Evolutionary conservation across 2,888 invertebrate genomes (phyloP), one percentile per base, ranked within the genome.

Genomic region (Drosophila neotestacea): DNA sequence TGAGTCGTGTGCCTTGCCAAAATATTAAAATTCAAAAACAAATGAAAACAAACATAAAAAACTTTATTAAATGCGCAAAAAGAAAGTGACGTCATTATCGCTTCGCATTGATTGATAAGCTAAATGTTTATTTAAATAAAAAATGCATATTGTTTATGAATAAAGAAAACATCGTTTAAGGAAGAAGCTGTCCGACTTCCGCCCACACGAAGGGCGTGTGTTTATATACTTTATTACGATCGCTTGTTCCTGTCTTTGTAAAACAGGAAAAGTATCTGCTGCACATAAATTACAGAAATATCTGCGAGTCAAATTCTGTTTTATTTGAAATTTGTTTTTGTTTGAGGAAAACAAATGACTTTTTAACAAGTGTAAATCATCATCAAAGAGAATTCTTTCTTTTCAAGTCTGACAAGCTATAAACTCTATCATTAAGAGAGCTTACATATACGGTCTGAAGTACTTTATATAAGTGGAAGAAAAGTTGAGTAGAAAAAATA

Each of bases 191-290:
- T 10, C 76, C 41, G 58, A 68, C 64, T 77, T 75, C 73, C 75
- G 77, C 72, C 73, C 77, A 54, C 63, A 27, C 27, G 52, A 60
- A 73, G 75, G 75, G 77, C 63, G 75, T 67, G 56, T 46, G 32
- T 27, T 41, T 46, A 32, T 30, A 22, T 59, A 10, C 38, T 56
- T 50, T 60, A 59, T 60, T 13, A 36, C 27, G 6, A 38, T 5
- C 51, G 34, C 22, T n/a, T 71, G 66, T 75, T 72, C 51, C 72
- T 71, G 72, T 47, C 51, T 76, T 44, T 58, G 59, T 69, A 42
- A 65, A 64, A 64, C 73, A 73, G 73, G 73, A 68, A 73, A 73
- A 73, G 41, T 73, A 48, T 52, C 70, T 22, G 55, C 34, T 27
- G 55, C 50, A 41, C 50, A 75, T 74, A 63, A 68, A 74, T 61